phyloP scores from a whole-genome alignment of 2,888 invertebrate genomes.

The Agonum fuliginosum region DNA sequence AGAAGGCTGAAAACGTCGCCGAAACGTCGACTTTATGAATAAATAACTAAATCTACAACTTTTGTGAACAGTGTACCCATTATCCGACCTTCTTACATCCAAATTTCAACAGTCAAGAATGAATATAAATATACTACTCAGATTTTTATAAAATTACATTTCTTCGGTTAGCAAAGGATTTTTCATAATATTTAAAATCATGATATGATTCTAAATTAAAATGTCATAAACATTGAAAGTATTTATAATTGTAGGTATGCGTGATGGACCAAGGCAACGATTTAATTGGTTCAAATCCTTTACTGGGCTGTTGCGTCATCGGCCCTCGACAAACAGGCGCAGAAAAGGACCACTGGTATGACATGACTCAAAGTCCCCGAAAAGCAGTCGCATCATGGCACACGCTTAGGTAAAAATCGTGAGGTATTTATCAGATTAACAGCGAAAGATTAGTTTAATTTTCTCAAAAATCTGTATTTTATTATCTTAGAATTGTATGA shows the following conservation, averaged over 20 bases:
- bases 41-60: no score
- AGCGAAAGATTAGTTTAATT: constrained; percentile 15
- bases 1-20: no score
- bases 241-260: constrained; percentile 72
- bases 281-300: constrained; percentile 77
- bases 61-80: no score
- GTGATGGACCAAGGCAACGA: constrained; percentile 79
- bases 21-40: no score
- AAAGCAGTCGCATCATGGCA: constrained; percentile 95
- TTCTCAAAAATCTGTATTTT: constrained; percentile 40
- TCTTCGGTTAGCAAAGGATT: no score
- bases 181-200: no score
- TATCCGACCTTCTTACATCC: no score
- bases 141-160: no score
- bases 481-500: constrained; percentile 31
- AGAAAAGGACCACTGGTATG: constrained; percentile 90
- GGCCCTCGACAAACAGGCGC: constrained; percentile 81
- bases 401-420: constrained; percentile 79
- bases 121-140: no score
- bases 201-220: no score
- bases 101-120: no score
- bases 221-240: no score
- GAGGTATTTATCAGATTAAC: constrained; percentile 13
- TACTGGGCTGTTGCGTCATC: constrained; percentile 84
- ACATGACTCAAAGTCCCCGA: constrained; percentile 90